phyloP scores from a whole-genome alignment of 2,797 vertebrate species.

The Mormyrops boulengeri region DNA sequence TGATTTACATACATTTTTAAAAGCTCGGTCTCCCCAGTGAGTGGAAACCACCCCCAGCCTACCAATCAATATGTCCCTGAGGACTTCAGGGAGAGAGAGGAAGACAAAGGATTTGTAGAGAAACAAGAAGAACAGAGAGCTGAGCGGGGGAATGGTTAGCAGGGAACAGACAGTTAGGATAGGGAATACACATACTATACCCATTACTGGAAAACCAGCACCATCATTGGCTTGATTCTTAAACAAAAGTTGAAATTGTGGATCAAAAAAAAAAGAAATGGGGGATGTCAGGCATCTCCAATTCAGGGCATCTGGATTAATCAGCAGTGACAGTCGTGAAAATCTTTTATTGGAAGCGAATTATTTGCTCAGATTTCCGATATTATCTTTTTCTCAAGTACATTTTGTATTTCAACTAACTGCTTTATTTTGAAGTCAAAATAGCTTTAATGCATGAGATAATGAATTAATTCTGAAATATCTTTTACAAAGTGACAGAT shows the following conservation, averaged over 20 bases:
- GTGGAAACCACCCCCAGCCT: background rate
- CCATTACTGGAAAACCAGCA: background rate
- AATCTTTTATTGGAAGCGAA: background rate
- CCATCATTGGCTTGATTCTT: background rate
- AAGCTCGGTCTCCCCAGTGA: background rate
- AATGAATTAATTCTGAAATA: background rate
- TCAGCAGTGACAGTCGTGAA: background rate
- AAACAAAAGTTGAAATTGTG: background rate
- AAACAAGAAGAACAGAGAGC: background rate
- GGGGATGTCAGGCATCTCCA: background rate
- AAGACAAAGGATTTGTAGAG: background rate
- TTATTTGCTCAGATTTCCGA: background rate
- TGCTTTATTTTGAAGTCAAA: background rate
- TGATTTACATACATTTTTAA: constrained; percentile 11
- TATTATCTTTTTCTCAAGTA: background rate
- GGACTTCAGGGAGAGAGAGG: background rate
- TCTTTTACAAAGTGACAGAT: background rate
- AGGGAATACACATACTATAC: background rate
- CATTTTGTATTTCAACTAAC: background rate
- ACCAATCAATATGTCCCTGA: background rate
- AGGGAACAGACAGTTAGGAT: background rate
- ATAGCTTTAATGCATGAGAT: background rate
- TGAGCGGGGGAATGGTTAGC: background rate
- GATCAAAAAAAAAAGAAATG: background rate
- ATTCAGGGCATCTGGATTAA: background rate